phyloP scores from a whole-genome alignment of 2,113 vertebrate species.

The Hylia prasina region DNA sequence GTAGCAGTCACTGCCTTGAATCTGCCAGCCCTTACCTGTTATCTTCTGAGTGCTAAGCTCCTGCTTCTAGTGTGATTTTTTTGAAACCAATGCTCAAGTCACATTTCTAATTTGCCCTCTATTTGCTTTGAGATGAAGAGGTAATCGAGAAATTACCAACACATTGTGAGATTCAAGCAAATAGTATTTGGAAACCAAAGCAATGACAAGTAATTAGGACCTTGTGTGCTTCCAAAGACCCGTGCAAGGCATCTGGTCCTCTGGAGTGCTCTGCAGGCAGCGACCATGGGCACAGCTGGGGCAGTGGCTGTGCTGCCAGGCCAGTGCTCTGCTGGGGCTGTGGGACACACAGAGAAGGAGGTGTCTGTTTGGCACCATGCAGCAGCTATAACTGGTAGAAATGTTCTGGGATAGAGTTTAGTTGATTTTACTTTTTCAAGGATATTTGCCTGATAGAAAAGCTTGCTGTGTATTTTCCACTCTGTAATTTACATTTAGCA shows the following conservation, averaged over 20 bases:
- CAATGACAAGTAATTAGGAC: not conserved
- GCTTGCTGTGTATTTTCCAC: not conserved
- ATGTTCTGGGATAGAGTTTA: not conserved
- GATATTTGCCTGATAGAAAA: not conserved
- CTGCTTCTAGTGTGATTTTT: not conserved
- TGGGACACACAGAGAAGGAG: no score
- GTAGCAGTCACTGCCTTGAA: accelerated
- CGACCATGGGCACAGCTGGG: accelerated
- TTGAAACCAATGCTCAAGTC: not conserved
- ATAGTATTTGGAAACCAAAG: not conserved
- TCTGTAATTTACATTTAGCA: not conserved
- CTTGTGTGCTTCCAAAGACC: not conserved
- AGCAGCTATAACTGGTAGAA: not conserved
- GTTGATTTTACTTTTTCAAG: not conserved
- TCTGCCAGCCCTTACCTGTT: not conserved
- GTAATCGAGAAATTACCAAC: not conserved
- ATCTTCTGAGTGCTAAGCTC: not conserved
- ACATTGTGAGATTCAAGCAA: not conserved
- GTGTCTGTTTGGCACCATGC: no score
- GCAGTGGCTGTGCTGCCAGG: accelerated
- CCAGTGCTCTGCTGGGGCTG: not conserved
- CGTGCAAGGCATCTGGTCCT: not conserved
- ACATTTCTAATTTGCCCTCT: not conserved
- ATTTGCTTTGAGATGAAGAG: not conserved
- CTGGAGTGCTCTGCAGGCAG: not conserved